Conservation (phyloP, 2,113 vertebrate species). For the Odobenus rosmarus region DNA sequence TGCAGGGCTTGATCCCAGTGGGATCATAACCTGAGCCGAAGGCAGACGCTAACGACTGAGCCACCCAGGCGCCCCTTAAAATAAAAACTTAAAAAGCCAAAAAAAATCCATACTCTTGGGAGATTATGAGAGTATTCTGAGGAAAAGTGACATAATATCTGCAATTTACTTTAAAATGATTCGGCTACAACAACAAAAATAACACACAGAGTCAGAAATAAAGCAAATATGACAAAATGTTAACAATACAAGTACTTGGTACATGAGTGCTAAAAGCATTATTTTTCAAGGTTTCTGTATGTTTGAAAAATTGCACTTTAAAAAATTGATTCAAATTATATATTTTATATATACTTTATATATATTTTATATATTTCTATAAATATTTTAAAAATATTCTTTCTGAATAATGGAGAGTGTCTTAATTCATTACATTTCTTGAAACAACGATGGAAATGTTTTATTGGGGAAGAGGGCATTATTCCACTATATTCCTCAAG, state of each 20-base stretch:
- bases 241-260: background rate
- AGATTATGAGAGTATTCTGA: background rate
- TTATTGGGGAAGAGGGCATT: background rate
- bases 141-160: background rate
- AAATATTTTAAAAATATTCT: slow-evolving; percentile 2
- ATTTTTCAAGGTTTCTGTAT: slow-evolving; percentile 1
- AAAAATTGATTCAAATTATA: slow-evolving; percentile 6
- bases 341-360: background rate
- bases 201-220: background rate
- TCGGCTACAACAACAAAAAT: background rate
- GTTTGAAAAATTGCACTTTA: background rate
- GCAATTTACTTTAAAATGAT: slow-evolving; percentile 9
- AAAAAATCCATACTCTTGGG: background rate
- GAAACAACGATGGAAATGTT: background rate
- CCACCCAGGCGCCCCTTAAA: background rate
- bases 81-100: background rate
- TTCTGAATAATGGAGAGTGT: background rate
- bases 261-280: background rate
- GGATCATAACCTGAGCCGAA: too few relatives aligned
- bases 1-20: too few relatives aligned
- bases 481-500: slow-evolving; percentile 8
- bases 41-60: too few relatives aligned
- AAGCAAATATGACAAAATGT: slow-evolving; percentile 2
- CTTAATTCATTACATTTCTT: background rate
- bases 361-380: background rate